Conservation (phyloP, 2,113 vertebrate species). For the Corvus cornix region DNA sequence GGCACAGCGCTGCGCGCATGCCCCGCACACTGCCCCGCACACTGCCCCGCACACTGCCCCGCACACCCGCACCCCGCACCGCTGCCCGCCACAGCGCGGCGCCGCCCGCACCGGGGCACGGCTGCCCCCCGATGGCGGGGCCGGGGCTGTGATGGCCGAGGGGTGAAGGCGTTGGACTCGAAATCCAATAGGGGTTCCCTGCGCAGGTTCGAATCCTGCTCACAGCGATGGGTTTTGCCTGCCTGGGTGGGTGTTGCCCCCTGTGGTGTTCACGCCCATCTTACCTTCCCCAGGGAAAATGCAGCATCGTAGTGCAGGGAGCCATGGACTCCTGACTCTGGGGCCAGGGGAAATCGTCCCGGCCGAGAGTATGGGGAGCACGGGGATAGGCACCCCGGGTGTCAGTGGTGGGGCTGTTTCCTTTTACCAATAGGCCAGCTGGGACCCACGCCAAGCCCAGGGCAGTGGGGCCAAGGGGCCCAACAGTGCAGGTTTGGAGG, state of each 20-base stretch:
- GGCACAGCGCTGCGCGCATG: no score
- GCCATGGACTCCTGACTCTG: rapidly evolving
- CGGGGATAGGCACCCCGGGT: rapidly evolving
- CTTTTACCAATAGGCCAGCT: background rate
- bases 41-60: no score
- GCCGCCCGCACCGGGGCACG: no score
- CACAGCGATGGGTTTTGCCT: background rate
- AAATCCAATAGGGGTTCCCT: background rate
- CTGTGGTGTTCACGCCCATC: rapidly evolving
- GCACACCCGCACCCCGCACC: no score
- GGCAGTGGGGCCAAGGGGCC: no score
- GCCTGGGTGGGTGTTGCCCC: rapidly evolving
- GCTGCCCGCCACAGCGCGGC: no score
- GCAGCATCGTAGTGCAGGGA: rapidly evolving
- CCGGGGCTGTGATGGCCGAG: conserved; percentile 37
- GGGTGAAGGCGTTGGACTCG: conserved; percentile 13
- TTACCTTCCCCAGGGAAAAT: background rate
- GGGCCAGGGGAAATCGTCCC: background rate
- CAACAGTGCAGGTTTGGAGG: background rate
- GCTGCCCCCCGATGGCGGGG: no score
- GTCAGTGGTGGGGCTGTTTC: rapidly evolving
- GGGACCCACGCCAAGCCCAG: rapidly evolving
- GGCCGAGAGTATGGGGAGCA: rapidly evolving
- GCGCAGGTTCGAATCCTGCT: conserved; percentile 4
- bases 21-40: no score